phyloP scores from a whole-genome alignment of 2,888 invertebrate genomes.

The Eupithecia dodoneata region DNA sequence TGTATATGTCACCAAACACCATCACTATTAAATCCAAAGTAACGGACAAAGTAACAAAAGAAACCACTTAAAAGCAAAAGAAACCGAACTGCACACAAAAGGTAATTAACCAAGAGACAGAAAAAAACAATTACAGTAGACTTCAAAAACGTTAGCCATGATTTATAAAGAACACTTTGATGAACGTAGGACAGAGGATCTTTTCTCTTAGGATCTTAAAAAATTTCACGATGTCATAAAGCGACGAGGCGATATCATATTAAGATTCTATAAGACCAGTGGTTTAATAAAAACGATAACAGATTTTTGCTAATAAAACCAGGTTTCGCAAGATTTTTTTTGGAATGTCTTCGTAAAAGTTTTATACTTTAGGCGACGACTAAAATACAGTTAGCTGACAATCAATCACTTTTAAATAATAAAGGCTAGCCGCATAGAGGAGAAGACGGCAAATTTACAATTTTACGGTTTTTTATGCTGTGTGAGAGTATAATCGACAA shows the following conservation, averaged over 20 bases:
- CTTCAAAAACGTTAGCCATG: slow-evolving; percentile 18
- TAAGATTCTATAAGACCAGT: not conserved
- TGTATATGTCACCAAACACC: not conserved
- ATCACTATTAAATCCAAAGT: slow-evolving; percentile 42
- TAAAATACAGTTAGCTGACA: slow-evolving; percentile 31
- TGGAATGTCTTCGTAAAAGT: slow-evolving; percentile 31
- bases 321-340: slow-evolving; percentile 22
- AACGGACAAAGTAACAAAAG: not conserved
- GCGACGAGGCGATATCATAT: not conserved
- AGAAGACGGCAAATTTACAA: slow-evolving; percentile 21
- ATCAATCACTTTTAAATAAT: slow-evolving; percentile 26
- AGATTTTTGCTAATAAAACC: slow-evolving; percentile 17
- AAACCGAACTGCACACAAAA: slow-evolving; percentile 45
- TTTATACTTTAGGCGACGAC: slow-evolving; percentile 29
- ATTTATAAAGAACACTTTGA: slow-evolving; percentile 17
- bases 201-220: too few relatives aligned
- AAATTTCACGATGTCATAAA: not conserved
- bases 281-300: slow-evolving; percentile 3
- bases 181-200: slow-evolving; percentile 14
- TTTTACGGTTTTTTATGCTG: slow-evolving; percentile 21
- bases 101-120: slow-evolving; percentile 36
- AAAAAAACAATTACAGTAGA: slow-evolving; percentile 29
- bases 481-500: slow-evolving; percentile 7
- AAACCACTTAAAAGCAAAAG: slow-evolving; percentile 45
- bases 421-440: not conserved